Evolutionary conservation across 2,888 invertebrate genomes (phyloP), one percentile per base, ranked within the genome.

Genomic region (Nesidiocoris tenuis): DNA sequence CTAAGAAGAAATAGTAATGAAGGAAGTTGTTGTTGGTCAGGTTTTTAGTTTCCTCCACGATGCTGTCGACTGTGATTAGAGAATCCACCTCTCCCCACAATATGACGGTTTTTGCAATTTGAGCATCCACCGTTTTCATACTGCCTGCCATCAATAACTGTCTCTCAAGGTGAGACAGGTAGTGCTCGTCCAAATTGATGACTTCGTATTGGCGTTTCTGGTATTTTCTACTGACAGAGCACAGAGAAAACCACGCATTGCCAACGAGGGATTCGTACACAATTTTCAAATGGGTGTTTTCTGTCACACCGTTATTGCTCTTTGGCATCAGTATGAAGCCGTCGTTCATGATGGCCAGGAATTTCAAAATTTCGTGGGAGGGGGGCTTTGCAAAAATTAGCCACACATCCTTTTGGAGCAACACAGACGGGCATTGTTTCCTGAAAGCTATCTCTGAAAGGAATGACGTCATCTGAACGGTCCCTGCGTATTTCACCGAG

Each of bases 81-180:
- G 72, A 72, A 57, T 72, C 72, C 0, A 72, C 63, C 21, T 72
- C 56, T 7, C 72, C 72, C 72, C 61, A 61, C 7, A 72, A 54
- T 16, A 72, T 72, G 19, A 72, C 39, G 7, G 72, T 72, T 72
- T 72, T 72, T 5, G 56, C 22, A 7, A 39, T 39, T 17, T 72
- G 56, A 19, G 67, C 39, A 24, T 59, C 70, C 22, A 18, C 57
- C 2, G 57, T 18, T 9, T 70, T 59, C 59, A 70, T 24, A 7
- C 61, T 61, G 2, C 70, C 70, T 1, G 61, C 55, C 7, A 39
- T 63, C n/a, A 21, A 16, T 1, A 61, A 61, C 19, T 61, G 61
- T 19, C 61, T 61, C 39, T 72, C 61, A 19, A 72, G 72, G 16
- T 25, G 16, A n/a, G n/a, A 7, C 12, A 54, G n/a, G 16, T 54